Base-by-base conservation (phyloP, 2,888 invertebrate species). In the Bruchidius siliquastri region DNA sequence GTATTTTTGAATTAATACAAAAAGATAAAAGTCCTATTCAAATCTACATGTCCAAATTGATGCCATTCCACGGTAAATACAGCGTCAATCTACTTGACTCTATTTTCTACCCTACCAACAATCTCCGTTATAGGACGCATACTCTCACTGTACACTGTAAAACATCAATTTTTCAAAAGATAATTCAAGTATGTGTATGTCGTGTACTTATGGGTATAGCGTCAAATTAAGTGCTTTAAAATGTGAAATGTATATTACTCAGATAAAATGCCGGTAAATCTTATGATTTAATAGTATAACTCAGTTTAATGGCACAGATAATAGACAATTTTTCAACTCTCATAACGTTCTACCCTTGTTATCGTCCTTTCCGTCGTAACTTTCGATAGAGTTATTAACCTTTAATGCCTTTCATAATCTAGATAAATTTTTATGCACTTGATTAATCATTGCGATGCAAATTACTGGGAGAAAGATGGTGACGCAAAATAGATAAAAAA, bases 311-410 rank as follows among this genome's bases (percentile, higher is more conserved):
- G 72, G 75, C 72, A 72, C 70, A 74, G 74, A 74, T 76, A 76
- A 76, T 75, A 74, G 75, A 74, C 73, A 70, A 76, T 74, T 75
- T 74, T 75, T 76, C 76, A 74, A 75, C 74, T 75, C 75, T 72
- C 70, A 67, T 73, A 75, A 72, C 74, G 49, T 49, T 49, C 49
- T 18, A 49, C 49, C 49, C 49, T 49, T 49, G 70, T 75, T 76
- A 74, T 72, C 72, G 72, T 20, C 32, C 69, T 70, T 49, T 70
- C 66, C 72, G 70, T 67, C 66, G 30, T 70, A 73, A 71, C 72
- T 71, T 72, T 72, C 69, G 74, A 75, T 73, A n/a, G 73, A 71
- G 73, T 72, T 69, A 73, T 75, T 75, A 72, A 72, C 71, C 67
- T 26, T 71, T 69, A 49, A 69, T 72, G 73, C 68, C 32, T 69